A percentile compares a stretch with the other conserved stretches of the same genome.
These are phyloP conservation scores for Margarornis squamiger DNA, from an alignment of 2,797 vertebrate genomes.

Conservation along the genomic window DNA sequence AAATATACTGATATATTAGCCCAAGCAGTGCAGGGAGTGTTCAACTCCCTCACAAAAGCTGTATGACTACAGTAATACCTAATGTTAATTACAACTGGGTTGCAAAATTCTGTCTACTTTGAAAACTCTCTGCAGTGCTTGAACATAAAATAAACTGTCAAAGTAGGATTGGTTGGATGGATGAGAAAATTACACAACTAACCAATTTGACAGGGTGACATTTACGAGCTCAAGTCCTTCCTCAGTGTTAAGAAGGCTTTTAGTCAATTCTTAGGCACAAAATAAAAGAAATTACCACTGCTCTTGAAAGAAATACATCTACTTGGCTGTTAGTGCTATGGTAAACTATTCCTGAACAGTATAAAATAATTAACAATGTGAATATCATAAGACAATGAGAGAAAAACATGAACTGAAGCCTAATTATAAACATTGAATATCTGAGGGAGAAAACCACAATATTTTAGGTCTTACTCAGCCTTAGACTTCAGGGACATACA, in stretches of 20 bases:
- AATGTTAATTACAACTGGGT: not conserved
- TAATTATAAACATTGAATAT: not conserved
- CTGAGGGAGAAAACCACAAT: not conserved
- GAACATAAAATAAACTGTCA: conserved; percentile 24
- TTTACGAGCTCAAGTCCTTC: not conserved
- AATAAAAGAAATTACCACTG: not conserved
- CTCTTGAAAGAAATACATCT: not conserved
- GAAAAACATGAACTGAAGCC: not conserved
- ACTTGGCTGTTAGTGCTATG: not conserved
- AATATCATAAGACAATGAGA: not conserved
- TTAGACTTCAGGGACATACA: not conserved
- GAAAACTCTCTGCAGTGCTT: not conserved
- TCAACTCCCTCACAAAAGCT: not conserved
- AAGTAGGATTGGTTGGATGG: not conserved
- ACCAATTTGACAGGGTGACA: not conserved
- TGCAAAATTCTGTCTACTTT: not conserved
- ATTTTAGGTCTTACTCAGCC: not conserved
- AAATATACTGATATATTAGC: not conserved
- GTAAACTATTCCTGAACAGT: not conserved
- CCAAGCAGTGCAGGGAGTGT: not conserved
- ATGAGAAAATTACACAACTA: not conserved
- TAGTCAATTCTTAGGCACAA: not conserved
- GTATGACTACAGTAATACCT: not conserved
- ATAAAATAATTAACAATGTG: not conserved
- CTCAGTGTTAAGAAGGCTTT: not conserved